Percentiles rank a stretch among this genome's conserved stretches.
Evolutionary conservation across 2,888 invertebrate genomes (phyloP).

Genomic region (Mimas tiliae): DNA sequence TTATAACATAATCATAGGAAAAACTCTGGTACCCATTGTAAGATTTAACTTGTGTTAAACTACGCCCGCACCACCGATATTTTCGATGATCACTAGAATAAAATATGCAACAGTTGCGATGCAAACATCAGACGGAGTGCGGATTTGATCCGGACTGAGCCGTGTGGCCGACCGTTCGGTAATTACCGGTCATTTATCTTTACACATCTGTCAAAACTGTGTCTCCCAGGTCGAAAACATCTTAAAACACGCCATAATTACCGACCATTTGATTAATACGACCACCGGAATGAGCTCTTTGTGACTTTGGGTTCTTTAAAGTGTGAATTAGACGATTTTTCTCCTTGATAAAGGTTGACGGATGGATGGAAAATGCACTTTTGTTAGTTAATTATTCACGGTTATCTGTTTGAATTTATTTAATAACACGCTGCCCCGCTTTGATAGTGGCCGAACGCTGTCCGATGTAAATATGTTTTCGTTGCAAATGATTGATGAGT

Average conservation of each 20-base stretch:
- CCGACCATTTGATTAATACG: constrained; percentile 70
- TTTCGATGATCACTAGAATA: not conserved
- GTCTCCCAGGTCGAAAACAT: constrained; percentile 73
- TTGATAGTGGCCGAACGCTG: constrained; percentile 21
- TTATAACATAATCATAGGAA: too few species aligned
- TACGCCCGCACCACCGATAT: not conserved
- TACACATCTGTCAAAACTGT: constrained; percentile 79
- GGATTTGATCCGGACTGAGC: constrained; percentile 10
- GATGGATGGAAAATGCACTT: constrained; percentile 70
- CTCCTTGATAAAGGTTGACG: constrained; percentile 80
- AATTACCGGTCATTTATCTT: constrained; percentile 75
- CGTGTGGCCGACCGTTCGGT: constrained; percentile 25
- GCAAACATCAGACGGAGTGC: constrained; percentile 24
- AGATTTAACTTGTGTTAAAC: too few species aligned
- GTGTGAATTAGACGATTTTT: constrained; percentile 83
- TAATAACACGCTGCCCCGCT: constrained; percentile 62
- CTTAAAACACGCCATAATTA: constrained; percentile 76
- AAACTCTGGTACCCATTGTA: too few species aligned
- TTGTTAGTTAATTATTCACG: constrained; percentile 78
- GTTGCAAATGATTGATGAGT: constrained; percentile 28
- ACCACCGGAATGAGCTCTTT: constrained; percentile 41
- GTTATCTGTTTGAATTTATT: constrained; percentile 76
- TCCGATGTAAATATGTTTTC: constrained; percentile 24
- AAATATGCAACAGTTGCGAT: constrained; percentile 18
- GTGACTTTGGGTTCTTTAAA: constrained; percentile 40